Conservation (phyloP, 2,113 vertebrate genomes). For the Aptenodytes patagonicus region DNA sequence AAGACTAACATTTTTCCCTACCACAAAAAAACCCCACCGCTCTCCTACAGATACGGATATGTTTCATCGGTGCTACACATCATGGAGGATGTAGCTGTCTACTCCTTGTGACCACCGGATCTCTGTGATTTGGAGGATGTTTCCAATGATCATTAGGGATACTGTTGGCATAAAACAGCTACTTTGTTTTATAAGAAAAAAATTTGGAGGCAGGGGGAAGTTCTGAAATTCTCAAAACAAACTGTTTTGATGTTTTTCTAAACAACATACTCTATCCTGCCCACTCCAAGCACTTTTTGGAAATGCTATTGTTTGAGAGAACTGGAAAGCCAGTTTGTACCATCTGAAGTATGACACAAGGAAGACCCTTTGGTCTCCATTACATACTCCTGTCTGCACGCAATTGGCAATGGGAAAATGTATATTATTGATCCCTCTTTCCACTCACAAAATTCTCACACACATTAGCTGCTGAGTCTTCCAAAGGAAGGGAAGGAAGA, state of each 20-base stretch:
- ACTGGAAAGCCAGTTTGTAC: neutral
- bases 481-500: neutral
- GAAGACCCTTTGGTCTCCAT: neutral
- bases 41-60: neutral
- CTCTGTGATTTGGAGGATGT: neutral
- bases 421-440: neutral
- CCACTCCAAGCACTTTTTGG: neutral
- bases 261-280: neutral
- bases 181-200: neutral
- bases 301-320: neutral
- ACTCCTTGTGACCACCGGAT: neutral
- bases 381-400: neutral
- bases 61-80: neutral
- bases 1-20: neutral
- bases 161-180: neutral
- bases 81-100: neutral
- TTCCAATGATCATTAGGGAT: neutral
- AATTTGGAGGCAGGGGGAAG: neutral
- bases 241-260: neutral
- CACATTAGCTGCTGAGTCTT: neutral
- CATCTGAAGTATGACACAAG: neutral
- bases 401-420: neutral
- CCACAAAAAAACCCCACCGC: neutral
- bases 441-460: neutral
- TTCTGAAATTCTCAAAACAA: neutral